Evolutionary conservation across 2,113 vertebrate genomes (phyloP).

Genomic region (Paradisaea rubra): DNA sequence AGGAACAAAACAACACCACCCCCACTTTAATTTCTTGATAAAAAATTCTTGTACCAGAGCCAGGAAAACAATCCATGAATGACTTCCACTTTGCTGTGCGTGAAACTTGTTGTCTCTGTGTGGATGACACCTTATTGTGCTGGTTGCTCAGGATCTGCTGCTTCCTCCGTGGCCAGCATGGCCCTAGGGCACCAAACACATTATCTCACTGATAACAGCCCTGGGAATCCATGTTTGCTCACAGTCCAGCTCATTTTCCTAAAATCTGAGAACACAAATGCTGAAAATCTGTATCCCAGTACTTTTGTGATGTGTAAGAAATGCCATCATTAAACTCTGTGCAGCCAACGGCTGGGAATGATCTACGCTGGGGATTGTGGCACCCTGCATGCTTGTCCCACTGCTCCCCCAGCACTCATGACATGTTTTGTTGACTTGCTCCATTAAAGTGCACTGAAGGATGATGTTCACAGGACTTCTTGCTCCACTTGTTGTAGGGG

Average conservation of each 20-base stretch:
- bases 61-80: background rate
- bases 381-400: background rate
- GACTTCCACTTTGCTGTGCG: background rate
- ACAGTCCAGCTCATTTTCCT: background rate
- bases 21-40: background rate
- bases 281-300: background rate
- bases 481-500: background rate
- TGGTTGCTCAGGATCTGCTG: background rate
- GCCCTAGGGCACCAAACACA: background rate
- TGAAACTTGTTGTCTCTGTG: background rate
- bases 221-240: background rate
- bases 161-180: background rate
- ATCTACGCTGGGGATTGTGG: background rate
- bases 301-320: background rate
- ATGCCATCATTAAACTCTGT: background rate
- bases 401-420: background rate
- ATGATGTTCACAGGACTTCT: background rate
- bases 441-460: background rate
- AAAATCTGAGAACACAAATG: background rate
- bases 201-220: background rate
- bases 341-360: background rate
- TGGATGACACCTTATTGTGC: background rate
- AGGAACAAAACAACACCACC: background rate
- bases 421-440: background rate
- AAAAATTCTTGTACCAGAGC: background rate